Conservation (phyloP, 2,797 vertebrate species). For the Acrossocheilus fasciatus region DNA sequence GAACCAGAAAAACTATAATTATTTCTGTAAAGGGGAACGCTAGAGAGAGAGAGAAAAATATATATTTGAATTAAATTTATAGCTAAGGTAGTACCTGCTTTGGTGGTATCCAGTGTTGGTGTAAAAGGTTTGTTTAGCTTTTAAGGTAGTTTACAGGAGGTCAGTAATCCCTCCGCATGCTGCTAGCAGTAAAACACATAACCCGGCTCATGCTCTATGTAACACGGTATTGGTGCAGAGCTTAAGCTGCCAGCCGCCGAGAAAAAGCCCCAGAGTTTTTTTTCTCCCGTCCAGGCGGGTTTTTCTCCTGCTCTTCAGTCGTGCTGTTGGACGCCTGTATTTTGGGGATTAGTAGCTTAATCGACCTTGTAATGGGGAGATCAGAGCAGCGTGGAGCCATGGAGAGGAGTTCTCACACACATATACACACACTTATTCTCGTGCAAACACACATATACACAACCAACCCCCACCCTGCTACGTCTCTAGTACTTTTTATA, state of each 20-base stretch:
- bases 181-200: conserved; percentile 78
- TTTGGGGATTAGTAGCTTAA: conserved; percentile 87
- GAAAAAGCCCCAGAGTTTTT: conserved; percentile 58
- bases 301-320: conserved; percentile 66
- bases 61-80: conserved; percentile 46
- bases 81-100: conserved; percentile 28
- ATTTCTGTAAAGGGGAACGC: neutral
- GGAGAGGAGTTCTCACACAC: conserved; percentile 70
- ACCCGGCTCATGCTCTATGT: conserved; percentile 74
- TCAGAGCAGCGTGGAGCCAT: conserved; percentile 81
- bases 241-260: conserved; percentile 77
- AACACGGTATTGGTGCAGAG: conserved; percentile 73
- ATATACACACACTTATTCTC: conserved; percentile 58
- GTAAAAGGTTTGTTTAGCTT: conserved; percentile 61
- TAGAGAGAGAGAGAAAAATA: neutral
- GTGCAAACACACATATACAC: conserved; percentile 46
- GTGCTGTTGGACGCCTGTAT: conserved; percentile 82
- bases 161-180: conserved; percentile 77
- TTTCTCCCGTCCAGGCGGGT: conserved; percentile 61
- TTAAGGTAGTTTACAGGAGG: conserved; percentile 71
- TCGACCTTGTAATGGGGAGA: conserved; percentile 88
- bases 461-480: conserved; percentile 4
- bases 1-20: conserved; percentile 42
- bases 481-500: neutral
- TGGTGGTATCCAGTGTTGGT: conserved; percentile 31